Evolutionary conservation across 2,888 invertebrate genomes (phyloP).

Genomic region (Macrophya annulata): DNA sequence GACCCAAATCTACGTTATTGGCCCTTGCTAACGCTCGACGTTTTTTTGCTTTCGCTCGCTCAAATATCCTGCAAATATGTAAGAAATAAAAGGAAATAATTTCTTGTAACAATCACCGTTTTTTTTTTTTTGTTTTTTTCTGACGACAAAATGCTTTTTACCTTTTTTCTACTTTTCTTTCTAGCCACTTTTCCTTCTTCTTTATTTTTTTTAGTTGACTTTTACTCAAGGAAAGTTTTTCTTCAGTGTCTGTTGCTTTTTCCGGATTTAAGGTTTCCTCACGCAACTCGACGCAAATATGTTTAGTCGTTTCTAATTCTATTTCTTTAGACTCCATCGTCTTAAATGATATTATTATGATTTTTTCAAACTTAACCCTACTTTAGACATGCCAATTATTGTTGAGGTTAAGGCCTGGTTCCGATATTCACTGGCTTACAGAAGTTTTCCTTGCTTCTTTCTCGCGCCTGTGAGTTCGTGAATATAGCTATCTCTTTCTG

Average conservation of each 20-base stretch:
- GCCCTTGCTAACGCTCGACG: slow-evolving; percentile 86
- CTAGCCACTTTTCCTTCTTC: slow-evolving; percentile 88
- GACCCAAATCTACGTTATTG: slow-evolving; percentile 88
- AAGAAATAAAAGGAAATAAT: slow-evolving; percentile 21
- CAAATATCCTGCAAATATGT: slow-evolving; percentile 81
- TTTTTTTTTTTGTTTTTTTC: neutral
- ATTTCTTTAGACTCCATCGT: neutral
- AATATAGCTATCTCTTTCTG: too few species aligned
- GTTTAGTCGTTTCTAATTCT: neutral
- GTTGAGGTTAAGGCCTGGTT: slow-evolving; percentile 39
- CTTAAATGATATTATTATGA: neutral
- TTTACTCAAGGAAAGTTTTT: slow-evolving; percentile 78
- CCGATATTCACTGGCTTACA: too few species aligned
- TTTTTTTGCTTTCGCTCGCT: slow-evolving; percentile 87
- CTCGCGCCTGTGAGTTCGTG: too few species aligned
- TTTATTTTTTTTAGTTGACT: slow-evolving; percentile 86
- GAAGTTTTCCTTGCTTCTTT: too few species aligned
- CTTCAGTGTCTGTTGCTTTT: neutral
- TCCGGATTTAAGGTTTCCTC: neutral
- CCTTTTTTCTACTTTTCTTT: slow-evolving; percentile 86
- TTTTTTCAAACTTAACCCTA: neutral
- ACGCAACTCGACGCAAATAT: neutral
- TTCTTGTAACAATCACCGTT: slow-evolving; percentile 13
- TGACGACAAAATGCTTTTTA: slow-evolving; percentile 60
- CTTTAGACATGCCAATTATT: slow-evolving; percentile 17